Base-by-base conservation (phyloP, 2,113 vertebrate genomes). In the Copsychus sechellarum region DNA sequence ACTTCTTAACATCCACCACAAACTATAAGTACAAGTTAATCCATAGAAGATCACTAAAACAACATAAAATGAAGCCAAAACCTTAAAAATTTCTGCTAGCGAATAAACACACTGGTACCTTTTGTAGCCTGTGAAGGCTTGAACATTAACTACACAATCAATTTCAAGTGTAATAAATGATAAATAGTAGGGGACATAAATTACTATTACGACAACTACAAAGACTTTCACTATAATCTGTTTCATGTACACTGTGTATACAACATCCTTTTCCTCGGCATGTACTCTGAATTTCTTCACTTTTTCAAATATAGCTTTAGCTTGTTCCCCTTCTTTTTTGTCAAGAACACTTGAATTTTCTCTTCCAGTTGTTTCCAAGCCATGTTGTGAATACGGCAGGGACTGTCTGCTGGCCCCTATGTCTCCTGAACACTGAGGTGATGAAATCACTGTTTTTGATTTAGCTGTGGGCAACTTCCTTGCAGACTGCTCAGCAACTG, bases 221-320 rank as follows among this genome's bases (percentile, higher is more conserved):
- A 98, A 87, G 70, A 98, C 98, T 95, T 99, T 99, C 53, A 96
- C 96, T 31, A 99, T 97, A n/a, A 98, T 98, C 97, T 99, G 98
- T 74, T 98, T 98, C 97, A 98, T 97, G 51, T 99, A 98, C 58
- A 98, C 97, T 33, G 91, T 97, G 76, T 98, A 98, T 92, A 99
- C 98, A 23, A 98, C 95, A 92, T 98, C 98, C 79, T 98, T 98
- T 93, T 98, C 98, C 92, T 99, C 98, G 5, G 98, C 98, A 0
- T 98, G 98, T 45, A 97, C 61, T 86, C 98, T 97, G 86, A 98
- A 98, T 85, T 98, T 97, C 81, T 98, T 98, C 70, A 99, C 98
- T 94, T 98, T 98, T 92, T 98, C 98, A 91, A 99, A 99, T 87
- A 99, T 98, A 74, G 98, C 98, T 96, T 98, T 99, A 80, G 98